Evolutionary conservation across 2,797 vertebrate species (phyloP).

Genomic region (Onychomys torridus): DNA sequence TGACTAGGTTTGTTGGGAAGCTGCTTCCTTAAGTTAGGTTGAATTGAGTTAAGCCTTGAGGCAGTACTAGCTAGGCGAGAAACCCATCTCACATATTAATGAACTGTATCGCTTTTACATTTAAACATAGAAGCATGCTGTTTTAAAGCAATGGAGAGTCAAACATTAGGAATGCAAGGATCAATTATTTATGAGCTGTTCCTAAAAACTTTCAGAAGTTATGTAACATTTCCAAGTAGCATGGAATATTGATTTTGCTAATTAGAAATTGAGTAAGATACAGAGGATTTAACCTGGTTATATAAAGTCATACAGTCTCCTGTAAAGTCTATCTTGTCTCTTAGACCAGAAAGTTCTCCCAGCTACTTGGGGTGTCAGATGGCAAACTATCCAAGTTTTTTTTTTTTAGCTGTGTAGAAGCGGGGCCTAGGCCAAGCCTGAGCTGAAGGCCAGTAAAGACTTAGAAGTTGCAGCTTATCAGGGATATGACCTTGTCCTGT

Average conservation of each 20-base stretch:
- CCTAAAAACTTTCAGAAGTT: slow-evolving; percentile 4
- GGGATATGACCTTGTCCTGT: background rate
- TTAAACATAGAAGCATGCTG: background rate
- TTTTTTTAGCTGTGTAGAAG: background rate
- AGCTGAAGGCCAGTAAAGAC: background rate
- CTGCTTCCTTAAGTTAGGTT: background rate
- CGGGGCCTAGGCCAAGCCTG: background rate
- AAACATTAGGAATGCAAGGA: slow-evolving; percentile 23
- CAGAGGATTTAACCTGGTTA: slow-evolving; percentile 24
- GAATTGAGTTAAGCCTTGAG: background rate
- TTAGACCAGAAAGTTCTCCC: slow-evolving; percentile 64
- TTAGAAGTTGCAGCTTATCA: background rate
- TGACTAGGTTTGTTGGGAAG: background rate
- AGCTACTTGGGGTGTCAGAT: slow-evolving; percentile 36
- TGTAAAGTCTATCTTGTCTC: background rate
- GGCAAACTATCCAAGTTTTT: slow-evolving; percentile 45
- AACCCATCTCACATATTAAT: background rate
- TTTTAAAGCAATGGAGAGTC: slow-evolving; percentile 41
- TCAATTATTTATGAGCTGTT: slow-evolving; percentile 45
- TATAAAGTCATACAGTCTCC: background rate
- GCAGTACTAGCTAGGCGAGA: background rate
- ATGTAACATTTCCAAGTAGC: slow-evolving; percentile 42
- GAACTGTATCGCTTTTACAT: background rate
- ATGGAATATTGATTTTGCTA: slow-evolving; percentile 59
- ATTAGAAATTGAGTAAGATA: slow-evolving; percentile 42